Evolutionary conservation across 2,888 invertebrate genomes (phyloP), one percentile per base, ranked within the genome.

Genomic region (Bugulina stolonifera): DNA sequence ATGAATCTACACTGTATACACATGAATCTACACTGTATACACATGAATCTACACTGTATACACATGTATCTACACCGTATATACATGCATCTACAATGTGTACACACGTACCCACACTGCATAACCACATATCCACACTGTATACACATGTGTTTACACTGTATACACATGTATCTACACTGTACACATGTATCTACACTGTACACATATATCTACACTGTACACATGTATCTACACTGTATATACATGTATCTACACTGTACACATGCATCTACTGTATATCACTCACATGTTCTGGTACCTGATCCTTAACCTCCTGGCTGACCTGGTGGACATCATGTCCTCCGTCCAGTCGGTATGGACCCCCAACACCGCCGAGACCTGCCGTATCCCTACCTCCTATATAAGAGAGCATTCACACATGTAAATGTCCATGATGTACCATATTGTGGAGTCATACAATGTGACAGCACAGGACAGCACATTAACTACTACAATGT

Each of bases 341-440:
- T 0, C 97, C 96, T 72, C 92, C 92, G 83, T 97, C 97, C 22
- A 98, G 86, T 0, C 97, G 87, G 85, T 94, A 97, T 0, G 97
- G 96, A 0, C 96, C 98, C 25, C 97, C 97, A 84, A 93, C 93
- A 0, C 97, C 97, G 14, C 97, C 97, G 55, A 98, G 86, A 0
- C 97, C 97, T 0, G 96, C 95, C 0, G 96, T 97, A 82, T 95
- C 94, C 73, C 94, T 83, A 29, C 87, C 87, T 64, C 94, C 95
- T 77, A 82, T 76, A 72, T 69, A 3, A 54, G 25, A 22, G n/a
- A 25, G 69, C 57, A 54, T 1, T 23, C 22, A 23, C 52, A 2
- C 43, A n/a, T n/a, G n/a, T 43, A 43, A 1, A 1, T 71, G 1
- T 72, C 72, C 25, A 72, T 73, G 72, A 73, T 73, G 35, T n/a